Evolutionary conservation across 2,797 vertebrate species (phyloP), one percentile per base, ranked within the genome.

Genomic region (Picus viridis): DNA sequence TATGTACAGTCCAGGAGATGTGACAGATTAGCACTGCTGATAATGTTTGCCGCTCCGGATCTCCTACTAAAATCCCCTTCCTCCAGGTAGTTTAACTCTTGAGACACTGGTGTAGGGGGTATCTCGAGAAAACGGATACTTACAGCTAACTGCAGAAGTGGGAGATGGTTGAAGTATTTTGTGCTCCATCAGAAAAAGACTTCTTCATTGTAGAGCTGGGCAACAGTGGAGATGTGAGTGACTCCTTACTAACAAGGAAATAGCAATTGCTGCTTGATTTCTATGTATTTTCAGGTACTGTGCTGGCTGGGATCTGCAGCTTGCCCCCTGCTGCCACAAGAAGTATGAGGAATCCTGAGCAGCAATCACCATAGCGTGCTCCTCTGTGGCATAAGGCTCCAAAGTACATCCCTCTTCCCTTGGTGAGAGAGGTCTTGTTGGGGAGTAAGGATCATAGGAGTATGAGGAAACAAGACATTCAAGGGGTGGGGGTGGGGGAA

Each of bases 71-170:
- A 95, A 95, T 88, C 87, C 90, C 87, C 85, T 89, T 88, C 77
- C 45, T 92, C 53, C 82, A 92, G 69, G 71, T 74, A 74, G 29
- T 59, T 96, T 96, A 96, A 96, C 94, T 86, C 95, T 86, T 96
- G 58, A 93, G 85, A 80, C 30, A 45, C 89, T 68, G 51, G 56
- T 63, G 16, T 0, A 64, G 20, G 0, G 3, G 90, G 36, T 57
- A 39, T 36, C 63, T 69, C 26, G 62, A 90, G 47, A 58, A 75
- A 80, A 13, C 12, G 65, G 47, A n/a, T 49, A 24, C 27, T n/a
- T 57, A 32, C 22, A 32, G 70, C 47, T 27, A 70, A 10, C 32
- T 4, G 20, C 6, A 64, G 29, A 13, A 45, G 32, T 36, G 45
- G 26, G 39, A 29, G 23, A n/a, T 36, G 34, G 19, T 32, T 59